phyloP scores from a whole-genome alignment of 2,797 vertebrate genomes.

The Acanthornis magna region DNA sequence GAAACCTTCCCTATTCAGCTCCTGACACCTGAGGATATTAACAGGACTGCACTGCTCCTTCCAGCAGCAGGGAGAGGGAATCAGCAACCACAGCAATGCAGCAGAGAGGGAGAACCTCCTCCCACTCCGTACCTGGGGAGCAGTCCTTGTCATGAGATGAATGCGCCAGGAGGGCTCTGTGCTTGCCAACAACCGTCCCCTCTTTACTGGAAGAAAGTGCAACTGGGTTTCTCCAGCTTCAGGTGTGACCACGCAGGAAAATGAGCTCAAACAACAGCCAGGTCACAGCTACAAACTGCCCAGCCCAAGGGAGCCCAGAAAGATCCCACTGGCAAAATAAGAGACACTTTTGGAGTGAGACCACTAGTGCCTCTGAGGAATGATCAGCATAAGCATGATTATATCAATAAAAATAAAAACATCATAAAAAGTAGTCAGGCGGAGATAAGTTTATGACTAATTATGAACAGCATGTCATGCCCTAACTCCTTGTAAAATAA shows the following conservation, averaged over 20 bases:
- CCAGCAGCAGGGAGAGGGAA: background rate
- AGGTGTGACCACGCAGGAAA: background rate
- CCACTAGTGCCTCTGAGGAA: background rate
- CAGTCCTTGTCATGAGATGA: background rate
- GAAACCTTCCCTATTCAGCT: background rate
- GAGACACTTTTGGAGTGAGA: background rate
- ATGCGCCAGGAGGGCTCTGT: accelerated
- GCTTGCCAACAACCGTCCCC: background rate
- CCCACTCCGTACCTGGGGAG: background rate
- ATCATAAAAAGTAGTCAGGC: slow-evolving; percentile 59
- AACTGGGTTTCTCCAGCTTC: background rate
- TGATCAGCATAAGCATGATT: background rate
- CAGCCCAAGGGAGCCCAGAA: background rate
- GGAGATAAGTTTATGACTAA: slow-evolving; percentile 70
- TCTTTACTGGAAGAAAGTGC: background rate
- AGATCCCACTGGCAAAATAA: background rate
- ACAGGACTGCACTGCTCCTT: background rate
- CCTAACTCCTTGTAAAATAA: slow-evolving; percentile 77
- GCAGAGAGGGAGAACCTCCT: background rate
- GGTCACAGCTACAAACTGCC: background rate
- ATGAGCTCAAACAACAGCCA: background rate
- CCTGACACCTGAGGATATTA: background rate
- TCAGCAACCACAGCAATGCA: background rate
- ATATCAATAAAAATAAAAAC: slow-evolving; percentile 68
- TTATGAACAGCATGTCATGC: slow-evolving; percentile 58